A percentile compares a stretch with the other conserved stretches of the same genome.
Conservation (phyloP, 2,888 invertebrate genomes). For the Apamea anceps region DNA sequence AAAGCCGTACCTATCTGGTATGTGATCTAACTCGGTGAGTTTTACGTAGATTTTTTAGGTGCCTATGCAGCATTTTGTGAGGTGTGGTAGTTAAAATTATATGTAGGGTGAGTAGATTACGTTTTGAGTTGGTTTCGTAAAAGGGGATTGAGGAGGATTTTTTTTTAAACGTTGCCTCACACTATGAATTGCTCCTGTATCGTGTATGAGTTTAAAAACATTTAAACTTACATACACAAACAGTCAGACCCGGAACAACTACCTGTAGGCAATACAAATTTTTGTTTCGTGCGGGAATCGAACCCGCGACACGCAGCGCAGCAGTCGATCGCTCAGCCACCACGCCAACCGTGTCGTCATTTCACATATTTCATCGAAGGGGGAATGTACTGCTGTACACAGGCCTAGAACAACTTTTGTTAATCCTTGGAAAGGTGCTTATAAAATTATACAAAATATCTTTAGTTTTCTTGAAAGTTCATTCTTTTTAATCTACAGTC, state of each 20-base stretch:
- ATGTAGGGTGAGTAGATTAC: neutral
- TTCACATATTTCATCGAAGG: too few species aligned
- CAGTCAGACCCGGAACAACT: too few species aligned
- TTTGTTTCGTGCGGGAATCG: too few species aligned
- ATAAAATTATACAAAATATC: neutral
- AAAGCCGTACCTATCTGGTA: constrained; percentile 6
- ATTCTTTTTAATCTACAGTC: neutral
- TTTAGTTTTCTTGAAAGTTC: neutral
- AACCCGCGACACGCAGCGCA: too few species aligned
- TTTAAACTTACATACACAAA: too few species aligned
- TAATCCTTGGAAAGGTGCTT: neutral
- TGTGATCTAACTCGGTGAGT: constrained; percentile 9
- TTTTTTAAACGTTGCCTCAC: too few species aligned
- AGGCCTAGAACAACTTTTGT: neutral
- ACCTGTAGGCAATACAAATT: too few species aligned
- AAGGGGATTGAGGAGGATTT: neutral
- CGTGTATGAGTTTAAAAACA: too few species aligned
- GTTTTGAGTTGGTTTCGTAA: neutral
- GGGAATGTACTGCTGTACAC: neutral
- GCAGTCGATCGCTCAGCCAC: too few species aligned
- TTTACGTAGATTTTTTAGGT: neutral
- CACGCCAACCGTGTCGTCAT: too few species aligned
- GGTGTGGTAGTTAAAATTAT: neutral
- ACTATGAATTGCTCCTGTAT: too few species aligned
- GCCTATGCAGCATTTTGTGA: neutral